Percentiles rank a stretch among this genome's conserved stretches.
Conservation (phyloP, 2,113 vertebrate genomes). For the Empidonax traillii region DNA sequence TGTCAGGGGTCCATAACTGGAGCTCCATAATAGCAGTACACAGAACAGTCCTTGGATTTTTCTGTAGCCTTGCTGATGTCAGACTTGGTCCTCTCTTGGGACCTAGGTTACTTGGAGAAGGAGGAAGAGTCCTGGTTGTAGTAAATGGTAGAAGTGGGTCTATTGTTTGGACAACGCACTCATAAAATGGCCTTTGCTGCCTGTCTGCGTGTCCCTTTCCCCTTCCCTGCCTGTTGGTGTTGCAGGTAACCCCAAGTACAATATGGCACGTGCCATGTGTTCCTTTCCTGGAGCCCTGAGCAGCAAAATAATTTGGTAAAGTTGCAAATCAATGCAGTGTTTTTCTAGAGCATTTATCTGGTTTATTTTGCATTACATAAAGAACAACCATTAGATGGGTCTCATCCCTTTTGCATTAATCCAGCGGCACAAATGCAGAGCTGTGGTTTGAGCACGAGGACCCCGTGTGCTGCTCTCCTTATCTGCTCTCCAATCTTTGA, state of each 20-base stretch:
- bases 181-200: neutral
- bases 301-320: neutral
- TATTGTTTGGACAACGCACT: neutral
- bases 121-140: neutral
- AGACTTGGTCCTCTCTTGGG: neutral
- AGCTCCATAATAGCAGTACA: neutral
- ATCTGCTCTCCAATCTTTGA: slow-evolving; percentile 19
- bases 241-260: neutral
- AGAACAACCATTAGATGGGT: neutral
- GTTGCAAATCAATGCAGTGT: neutral
- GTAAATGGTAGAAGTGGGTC: neutral
- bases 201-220: neutral
- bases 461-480: neutral
- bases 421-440: neutral
- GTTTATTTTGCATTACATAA: slow-evolving; percentile 43
- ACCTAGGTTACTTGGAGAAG: neutral
- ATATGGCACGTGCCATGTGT: fast-evolving
- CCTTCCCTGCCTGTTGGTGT: neutral
- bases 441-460: neutral
- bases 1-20: neutral
- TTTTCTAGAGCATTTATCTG: slow-evolving; percentile 10
- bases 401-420: neutral
- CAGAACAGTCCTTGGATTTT: neutral
- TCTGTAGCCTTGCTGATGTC: neutral
- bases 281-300: neutral